Evolutionary conservation across 2,113 vertebrate species (phyloP).

Genomic region (Otocyon megalotis): DNA sequence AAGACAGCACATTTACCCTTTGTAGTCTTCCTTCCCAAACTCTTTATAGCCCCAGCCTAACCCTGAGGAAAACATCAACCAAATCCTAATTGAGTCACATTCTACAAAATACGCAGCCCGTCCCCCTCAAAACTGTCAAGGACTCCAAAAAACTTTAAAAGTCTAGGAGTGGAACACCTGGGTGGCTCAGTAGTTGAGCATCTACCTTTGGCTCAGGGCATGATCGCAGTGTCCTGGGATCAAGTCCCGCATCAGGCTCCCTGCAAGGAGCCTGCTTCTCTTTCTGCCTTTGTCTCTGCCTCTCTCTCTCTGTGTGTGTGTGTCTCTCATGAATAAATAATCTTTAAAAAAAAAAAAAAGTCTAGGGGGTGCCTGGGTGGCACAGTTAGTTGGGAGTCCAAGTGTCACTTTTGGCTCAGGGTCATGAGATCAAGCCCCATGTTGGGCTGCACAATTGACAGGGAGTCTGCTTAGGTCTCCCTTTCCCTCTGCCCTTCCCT

Average conservation of each 20-base stretch:
- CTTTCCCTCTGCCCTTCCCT: not conserved
- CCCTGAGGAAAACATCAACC: not conserved
- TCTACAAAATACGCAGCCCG: not conserved
- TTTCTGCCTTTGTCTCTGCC: no score
- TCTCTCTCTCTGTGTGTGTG: no score
- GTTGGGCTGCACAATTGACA: no score
- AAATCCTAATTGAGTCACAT: not conserved
- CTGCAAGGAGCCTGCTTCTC: no score
- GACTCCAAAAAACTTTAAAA: not conserved
- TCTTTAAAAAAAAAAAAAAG: no score
- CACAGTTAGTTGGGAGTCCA: no score
- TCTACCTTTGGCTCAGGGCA: not conserved
- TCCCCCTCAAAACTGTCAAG: not conserved
- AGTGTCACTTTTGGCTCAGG: not conserved
- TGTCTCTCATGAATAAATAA: no score
- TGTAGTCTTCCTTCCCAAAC: not conserved
- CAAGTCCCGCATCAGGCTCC: not conserved
- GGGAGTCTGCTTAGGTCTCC: not conserved
- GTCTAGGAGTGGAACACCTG: not conserved
- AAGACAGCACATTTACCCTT: not conserved
- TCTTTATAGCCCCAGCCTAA: not conserved
- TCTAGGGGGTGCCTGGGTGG: no score
- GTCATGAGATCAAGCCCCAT: not conserved
- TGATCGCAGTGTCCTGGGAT: not conserved
- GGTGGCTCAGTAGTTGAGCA: not conserved